Evolutionary conservation across 2,113 vertebrate species (phyloP), one percentile per base, ranked within the genome.

Genomic region (Phrynocephalus versicolor): DNA sequence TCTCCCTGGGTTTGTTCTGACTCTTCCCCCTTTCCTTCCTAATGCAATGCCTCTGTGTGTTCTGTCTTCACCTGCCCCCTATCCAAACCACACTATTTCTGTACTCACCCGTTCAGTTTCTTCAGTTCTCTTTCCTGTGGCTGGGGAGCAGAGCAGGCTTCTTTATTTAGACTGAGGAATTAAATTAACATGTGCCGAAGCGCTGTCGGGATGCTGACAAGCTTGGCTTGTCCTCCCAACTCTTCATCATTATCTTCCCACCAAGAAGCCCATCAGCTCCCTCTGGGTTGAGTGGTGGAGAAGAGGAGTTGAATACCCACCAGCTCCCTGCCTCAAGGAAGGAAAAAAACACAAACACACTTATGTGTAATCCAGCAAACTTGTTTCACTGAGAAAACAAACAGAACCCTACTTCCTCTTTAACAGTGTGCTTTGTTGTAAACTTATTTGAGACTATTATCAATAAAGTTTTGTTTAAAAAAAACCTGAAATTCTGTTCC

Each of bases 371-470:
- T 79, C 81, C 69, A 73, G 83, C 80, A 82, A 79, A 86, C 76
- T 85, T 89, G 88, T 89, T 89, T 86, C 81, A 88, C 83, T 58
- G 83, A 84, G 74, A 82, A 86, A 86, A 79, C 37, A 67, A 78
- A 77, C 85, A 87, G n/a, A 72, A 72, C 81, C 75, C 70, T 77
- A 89, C 75, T 89, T 89, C 81, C 88, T 85, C 84, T 89, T 79
- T 89, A 86, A 86, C 80, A 85, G 88, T 89, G 88, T 89, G 88
- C 88, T 86, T 89, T 89, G 84, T 89, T 89, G 88, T 89, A 85
- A 89, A 89, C 81, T 80, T 89, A 89, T 89, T 89, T 89, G 88
- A 89, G 86, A 86, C 84, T 82, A 89, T 89, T 89, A 89, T 80
- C 84, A 89, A 89, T 89, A 51, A 91, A 90, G 86, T 87, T 87